These are phyloP conservation scores for Crocallis elinguaria DNA, from an alignment of 2,888 invertebrate species.

Conservation along the genomic window DNA sequence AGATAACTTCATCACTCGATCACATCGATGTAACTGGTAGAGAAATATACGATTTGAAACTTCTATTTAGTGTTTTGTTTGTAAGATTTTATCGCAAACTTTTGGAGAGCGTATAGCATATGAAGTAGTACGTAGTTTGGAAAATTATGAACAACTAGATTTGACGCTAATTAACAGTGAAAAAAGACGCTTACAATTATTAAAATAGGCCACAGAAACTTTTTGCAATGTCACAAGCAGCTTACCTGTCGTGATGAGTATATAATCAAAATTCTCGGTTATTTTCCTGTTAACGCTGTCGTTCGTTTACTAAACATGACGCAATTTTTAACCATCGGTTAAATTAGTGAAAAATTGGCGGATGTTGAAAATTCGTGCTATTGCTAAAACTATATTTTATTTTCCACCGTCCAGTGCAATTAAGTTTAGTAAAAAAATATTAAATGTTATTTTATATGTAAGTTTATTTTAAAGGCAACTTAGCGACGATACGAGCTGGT, in stretches of 20 bases:
- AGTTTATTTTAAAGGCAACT: no score
- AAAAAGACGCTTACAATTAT: neutral
- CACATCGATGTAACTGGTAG: no score
- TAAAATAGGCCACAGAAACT: neutral
- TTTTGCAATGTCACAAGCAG: neutral
- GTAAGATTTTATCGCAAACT: no score
- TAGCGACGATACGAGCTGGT: no score
- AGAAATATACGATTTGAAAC: no score
- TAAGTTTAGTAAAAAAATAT: no score
- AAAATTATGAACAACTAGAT: neutral
- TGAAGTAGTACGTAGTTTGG: no score
- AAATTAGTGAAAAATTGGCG: conserved; percentile 18
- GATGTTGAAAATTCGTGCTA: conserved; percentile 9
- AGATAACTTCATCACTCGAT: no score
- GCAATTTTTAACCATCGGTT: conserved; percentile 5
- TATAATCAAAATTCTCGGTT: neutral
- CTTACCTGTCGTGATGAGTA: neutral
- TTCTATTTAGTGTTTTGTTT: no score
- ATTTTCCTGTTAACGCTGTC: conserved; percentile 8
- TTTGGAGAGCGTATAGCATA: no score
- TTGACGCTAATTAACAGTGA: neutral
- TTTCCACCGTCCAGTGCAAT: no score
- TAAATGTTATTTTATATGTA: no score
- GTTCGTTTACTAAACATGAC: conserved; percentile 1
- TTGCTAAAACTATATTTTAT: conserved; percentile 2